Conservation (phyloP, 2,797 vertebrate species). For the Oreortyx pictus region DNA sequence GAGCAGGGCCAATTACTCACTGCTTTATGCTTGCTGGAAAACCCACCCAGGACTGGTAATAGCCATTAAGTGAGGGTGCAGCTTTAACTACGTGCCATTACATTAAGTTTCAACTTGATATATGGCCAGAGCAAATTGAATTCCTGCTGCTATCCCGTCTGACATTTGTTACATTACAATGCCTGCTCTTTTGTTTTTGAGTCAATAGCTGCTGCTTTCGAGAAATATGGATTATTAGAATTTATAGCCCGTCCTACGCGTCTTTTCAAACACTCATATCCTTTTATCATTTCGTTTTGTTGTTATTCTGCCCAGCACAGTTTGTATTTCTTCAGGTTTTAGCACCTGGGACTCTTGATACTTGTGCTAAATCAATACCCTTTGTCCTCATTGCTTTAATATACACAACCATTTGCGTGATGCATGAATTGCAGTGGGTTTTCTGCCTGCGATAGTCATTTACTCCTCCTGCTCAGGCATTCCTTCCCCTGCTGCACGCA, state of each 20-base stretch:
- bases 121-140: constrained; percentile 76
- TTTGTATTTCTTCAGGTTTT: constrained; percentile 74
- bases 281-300: constrained; percentile 76
- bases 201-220: constrained; percentile 77
- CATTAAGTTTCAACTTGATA: constrained; percentile 75
- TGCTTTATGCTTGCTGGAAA: constrained; percentile 71
- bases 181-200: constrained; percentile 77
- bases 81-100: constrained; percentile 75
- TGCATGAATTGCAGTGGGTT: constrained; percentile 72
- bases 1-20: constrained; percentile 62
- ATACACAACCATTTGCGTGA: constrained; percentile 74
- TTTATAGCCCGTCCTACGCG: constrained; percentile 69
- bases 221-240: constrained; percentile 81
- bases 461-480: constrained; percentile 47
- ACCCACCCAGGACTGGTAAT: constrained; percentile 74
- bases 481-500: neutral
- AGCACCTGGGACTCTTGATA: constrained; percentile 74
- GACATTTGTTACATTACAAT: constrained; percentile 77
- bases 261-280: constrained; percentile 76
- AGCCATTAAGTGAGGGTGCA: constrained; percentile 77
- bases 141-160: constrained; percentile 74
- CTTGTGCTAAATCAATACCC: constrained; percentile 75
- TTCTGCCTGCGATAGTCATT: constrained; percentile 59
- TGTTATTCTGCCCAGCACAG: constrained; percentile 69
- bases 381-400: constrained; percentile 77